phyloP scores from a whole-genome alignment of 2,113 vertebrate genomes.

The Heptranchias perlo region DNA sequence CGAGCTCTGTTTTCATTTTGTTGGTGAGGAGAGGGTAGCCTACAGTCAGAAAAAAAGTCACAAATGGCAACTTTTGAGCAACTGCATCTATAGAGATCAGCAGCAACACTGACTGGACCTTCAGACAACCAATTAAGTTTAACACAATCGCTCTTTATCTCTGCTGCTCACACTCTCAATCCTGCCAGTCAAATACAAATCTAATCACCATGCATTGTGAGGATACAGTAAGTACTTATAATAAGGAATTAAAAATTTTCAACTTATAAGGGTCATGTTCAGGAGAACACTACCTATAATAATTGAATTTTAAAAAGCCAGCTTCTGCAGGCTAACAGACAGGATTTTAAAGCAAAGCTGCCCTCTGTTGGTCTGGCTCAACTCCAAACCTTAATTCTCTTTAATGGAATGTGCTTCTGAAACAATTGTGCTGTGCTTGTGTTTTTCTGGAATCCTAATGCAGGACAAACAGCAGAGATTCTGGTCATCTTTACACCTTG shows the following conservation, averaged over 20 bases:
- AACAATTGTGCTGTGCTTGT: not conserved
- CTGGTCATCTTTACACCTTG: not conserved
- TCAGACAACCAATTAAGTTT: not conserved
- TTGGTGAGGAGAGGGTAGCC: not conserved
- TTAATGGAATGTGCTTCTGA: not conserved
- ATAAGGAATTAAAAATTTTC: not conserved
- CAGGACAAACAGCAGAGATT: not conserved
- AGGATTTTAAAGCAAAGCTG: constrained; percentile 3
- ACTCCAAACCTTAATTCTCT: not conserved
- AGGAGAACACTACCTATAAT: not conserved
- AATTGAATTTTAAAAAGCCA: not conserved
- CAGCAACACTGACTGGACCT: not conserved
- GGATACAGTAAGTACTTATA: not conserved
- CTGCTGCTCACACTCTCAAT: not conserved
- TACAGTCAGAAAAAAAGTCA: not conserved
- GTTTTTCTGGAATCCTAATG: not conserved
- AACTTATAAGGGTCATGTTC: not conserved
- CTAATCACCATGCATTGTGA: not conserved
- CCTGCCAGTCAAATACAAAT: not conserved
- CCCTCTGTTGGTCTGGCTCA: not conserved
- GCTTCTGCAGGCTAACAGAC: not conserved
- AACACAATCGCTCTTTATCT: not conserved
- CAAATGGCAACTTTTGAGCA: not conserved
- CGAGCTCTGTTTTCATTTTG: not conserved
- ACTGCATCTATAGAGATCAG: not conserved